Base-by-base conservation (phyloP, 2,797 vertebrate genomes). In the Danio tinwini region DNA sequence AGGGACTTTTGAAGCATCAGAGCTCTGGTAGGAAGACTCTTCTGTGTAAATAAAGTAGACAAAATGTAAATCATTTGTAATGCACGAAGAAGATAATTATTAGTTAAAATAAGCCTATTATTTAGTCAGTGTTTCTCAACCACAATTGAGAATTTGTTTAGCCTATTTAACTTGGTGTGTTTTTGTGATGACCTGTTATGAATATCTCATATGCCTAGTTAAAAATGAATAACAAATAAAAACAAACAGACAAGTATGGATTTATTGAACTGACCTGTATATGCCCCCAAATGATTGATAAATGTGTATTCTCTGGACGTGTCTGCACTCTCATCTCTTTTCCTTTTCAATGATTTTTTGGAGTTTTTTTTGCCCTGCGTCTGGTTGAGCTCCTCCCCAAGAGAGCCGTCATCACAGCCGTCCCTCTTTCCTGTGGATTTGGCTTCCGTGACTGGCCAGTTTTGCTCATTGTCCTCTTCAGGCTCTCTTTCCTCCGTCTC, bases 241-340 rank as follows among this genome's bases (percentile, higher is more conserved):
- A 55, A 55, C 4, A 6, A n/a, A 29, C 12, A 17, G 14, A 13
- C 2, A 63, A n/a, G 7, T 45, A 19, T 7, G 29, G 29, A 29
- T 29, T 29, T 29, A 29, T 29, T 50, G 11, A 62, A 79, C 90
- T 69, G 37, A 93, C 92, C 92, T 91, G 93, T 93, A 67, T 94
- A 94, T 16, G 93, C 92, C 76, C 93, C 93, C 89, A 91, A 91
- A 82, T 93, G 92, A 2, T 92, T 92, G 80, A 94, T 94, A 0
- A 93, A 87, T 52, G 92, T 91, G 82, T 90, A 93, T 80, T 93
- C 92, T 74, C 85, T 67, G 80, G 90, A 90, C 74, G 85, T 7
- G 1, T 91, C 93, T 42, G 74, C 74, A 3, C 74, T 80, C 14
- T 83, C 89, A 1, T 86, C 91, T 81, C 82, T 71, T 83, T 91